These are phyloP conservation scores for Eidolon dupreanum DNA, from an alignment of 2,797 vertebrate species.

Conservation along the genomic window DNA sequence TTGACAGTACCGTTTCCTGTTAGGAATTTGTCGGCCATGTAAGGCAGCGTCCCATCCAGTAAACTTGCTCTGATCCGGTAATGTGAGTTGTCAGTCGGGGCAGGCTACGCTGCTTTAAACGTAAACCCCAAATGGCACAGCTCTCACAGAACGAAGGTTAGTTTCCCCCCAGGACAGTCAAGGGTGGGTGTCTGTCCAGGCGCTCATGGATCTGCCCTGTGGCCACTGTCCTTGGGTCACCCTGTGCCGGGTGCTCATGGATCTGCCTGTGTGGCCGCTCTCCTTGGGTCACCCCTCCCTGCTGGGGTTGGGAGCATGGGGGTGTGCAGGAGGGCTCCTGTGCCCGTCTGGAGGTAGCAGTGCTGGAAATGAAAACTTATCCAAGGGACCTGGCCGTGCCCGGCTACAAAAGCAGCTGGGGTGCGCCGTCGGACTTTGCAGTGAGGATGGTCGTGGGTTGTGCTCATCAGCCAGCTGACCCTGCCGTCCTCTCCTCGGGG, in stretches of 20 bases:
- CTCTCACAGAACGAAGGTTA: not conserved
- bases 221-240: not conserved
- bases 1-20: rapidly evolving
- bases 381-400: not conserved
- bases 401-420: not conserved
- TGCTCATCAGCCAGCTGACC: too few species aligned
- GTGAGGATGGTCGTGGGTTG: too few species aligned
- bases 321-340: not conserved
- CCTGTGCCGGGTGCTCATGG: not conserved
- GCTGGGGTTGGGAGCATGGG: not conserved
- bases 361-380: not conserved
- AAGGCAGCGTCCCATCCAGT: rapidly evolving
- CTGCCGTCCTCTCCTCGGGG: not conserved
- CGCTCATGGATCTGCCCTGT: not conserved
- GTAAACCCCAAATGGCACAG: too few species aligned
- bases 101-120: not conserved
- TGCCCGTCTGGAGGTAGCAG: too few species aligned
- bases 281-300: not conserved
- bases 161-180: not conserved
- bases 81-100: rapidly evolving
- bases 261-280: not conserved
- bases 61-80: rapidly evolving
- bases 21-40: rapidly evolving
- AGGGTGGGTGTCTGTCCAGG: not conserved
- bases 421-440: not conserved